A percentile compares a stretch with the other conserved stretches of the same genome.
Evolutionary conservation across 2,888 invertebrate species (phyloP).

Genomic region (Cheilosia vernalis): DNA sequence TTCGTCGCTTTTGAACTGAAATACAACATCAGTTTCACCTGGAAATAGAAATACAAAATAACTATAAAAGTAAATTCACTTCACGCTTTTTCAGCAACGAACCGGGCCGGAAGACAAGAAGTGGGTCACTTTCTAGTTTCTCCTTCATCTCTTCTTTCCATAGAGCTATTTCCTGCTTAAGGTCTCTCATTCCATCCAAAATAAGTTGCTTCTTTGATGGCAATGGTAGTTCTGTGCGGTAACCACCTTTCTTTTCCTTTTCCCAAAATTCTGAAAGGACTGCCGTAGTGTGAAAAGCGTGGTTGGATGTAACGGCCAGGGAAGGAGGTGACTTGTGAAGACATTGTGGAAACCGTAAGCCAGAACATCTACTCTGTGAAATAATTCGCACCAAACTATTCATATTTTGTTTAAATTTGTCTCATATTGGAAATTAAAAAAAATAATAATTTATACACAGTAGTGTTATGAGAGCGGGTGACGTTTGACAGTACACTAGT

Average conservation of each 20-base stretch:
- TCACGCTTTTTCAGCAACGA: constrained; percentile 60
- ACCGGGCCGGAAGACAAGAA: constrained; percentile 85
- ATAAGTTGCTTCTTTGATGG: constrained; percentile 85
- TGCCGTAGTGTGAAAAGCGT: constrained; percentile 79
- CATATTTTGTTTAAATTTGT: constrained; percentile 35
- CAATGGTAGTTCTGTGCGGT: constrained; percentile 79
- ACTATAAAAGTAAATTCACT: not conserved
- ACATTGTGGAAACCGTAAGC: constrained; percentile 1
- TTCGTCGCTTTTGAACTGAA: constrained; percentile 88
- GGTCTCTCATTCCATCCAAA: constrained; percentile 86
- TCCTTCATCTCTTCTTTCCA: constrained; percentile 89
- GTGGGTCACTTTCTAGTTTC: constrained; percentile 86
- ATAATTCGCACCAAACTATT: constrained; percentile 40
- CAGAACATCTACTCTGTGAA: constrained; percentile 6
- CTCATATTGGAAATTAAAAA: constrained; percentile 30
- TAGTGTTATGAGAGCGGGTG: constrained; percentile 36
- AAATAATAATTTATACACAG: not conserved
- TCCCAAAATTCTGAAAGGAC: constrained; percentile 82
- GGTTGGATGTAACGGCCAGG: not conserved
- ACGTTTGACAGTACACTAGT: not conserved
- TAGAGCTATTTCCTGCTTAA: constrained; percentile 87
- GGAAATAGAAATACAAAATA: constrained; percentile 77
- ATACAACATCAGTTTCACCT: constrained; percentile 90
- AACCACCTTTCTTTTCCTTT: constrained; percentile 82
- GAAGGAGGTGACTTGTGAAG: constrained; percentile 18